Conservation (phyloP, 2,797 vertebrate genomes). For the Loris lydekkerianus region DNA sequence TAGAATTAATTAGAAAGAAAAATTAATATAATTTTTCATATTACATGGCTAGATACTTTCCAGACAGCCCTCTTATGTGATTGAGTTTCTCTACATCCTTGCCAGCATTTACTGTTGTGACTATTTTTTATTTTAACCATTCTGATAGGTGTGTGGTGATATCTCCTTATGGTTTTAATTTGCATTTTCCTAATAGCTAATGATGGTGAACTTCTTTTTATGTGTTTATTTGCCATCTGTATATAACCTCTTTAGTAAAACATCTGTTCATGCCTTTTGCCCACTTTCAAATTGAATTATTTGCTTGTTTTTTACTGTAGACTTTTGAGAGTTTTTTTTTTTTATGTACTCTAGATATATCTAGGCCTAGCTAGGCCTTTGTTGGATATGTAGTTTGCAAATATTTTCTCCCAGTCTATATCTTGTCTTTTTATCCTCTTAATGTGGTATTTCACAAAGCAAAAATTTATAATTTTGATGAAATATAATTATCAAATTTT, state of each 20-base stretch:
- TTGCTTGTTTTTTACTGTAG: neutral
- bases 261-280: neutral
- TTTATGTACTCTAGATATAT: neutral
- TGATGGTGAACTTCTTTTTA: neutral
- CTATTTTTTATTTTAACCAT: neutral
- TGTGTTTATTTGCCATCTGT: neutral
- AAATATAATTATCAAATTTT: neutral
- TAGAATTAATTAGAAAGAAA: no score
- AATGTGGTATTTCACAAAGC: rapidly evolving
- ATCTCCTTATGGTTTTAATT: neutral
- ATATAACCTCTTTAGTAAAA: neutral
- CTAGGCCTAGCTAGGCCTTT: neutral
- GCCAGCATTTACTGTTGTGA: neutral
- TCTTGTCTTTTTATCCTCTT: neutral
- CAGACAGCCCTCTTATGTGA: no score
- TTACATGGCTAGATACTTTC: no score
- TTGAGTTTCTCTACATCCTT: neutral
- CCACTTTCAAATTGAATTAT: neutral
- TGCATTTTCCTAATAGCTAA: neutral
- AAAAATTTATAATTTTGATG: neutral
- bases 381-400: neutral
- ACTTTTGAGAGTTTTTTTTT: neutral
- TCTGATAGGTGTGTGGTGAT: neutral
- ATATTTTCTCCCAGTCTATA: neutral
- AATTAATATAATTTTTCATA: no score